phyloP scores from a whole-genome alignment of 1,140 invertebrate genomes.

The Caenorhabditis remanei region DNA sequence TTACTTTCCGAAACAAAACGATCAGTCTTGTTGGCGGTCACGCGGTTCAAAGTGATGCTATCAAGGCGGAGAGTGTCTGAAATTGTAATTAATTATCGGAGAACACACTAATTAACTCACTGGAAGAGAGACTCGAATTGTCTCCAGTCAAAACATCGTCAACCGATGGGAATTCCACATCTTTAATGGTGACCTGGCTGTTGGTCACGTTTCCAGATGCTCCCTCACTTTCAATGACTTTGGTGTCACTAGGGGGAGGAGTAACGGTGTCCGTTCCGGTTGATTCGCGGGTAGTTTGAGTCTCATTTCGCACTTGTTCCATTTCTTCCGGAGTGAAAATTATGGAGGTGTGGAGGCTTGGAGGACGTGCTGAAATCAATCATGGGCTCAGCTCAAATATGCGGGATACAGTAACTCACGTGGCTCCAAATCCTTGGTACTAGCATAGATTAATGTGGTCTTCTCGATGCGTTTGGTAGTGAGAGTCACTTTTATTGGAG shows the following conservation, averaged over 20 bases:
- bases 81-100: no score
- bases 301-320: background rate
- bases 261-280: background rate
- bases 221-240: background rate
- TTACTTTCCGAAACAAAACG: background rate
- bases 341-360: background rate
- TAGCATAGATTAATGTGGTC: background rate
- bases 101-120: no score
- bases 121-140: no score
- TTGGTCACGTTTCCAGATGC: background rate
- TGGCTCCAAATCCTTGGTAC: background rate
- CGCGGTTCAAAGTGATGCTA: no score
- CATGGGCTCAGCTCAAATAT: no score
- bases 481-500: background rate
- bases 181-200: background rate
- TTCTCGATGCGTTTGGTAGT: background rate
- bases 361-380: slow-evolving; percentile 12
- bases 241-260: background rate
- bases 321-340: slow-evolving; percentile 15
- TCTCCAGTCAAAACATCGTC: no score
- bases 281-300: background rate
- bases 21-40: background rate
- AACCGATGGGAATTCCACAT: background rate
- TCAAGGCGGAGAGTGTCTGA: no score
- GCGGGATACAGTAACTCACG: background rate